A percentile compares a stretch with the other conserved stretches of the same genome.
phyloP scores from a whole-genome alignment of 2,888 invertebrate genomes.

The Eupeodes latifasciatus region DNA sequence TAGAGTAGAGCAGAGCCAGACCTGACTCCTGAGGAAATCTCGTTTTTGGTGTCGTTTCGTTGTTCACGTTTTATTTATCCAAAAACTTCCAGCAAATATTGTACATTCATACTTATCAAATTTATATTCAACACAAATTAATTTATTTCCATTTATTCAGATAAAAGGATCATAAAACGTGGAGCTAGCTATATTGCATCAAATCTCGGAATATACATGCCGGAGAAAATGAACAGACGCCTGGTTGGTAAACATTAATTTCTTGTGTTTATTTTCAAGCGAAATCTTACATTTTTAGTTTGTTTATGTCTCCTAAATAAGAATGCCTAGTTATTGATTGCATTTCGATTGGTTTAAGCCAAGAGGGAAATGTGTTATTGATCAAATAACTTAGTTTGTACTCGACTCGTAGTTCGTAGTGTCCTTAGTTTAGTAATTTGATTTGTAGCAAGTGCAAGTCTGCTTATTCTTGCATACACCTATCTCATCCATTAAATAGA shows the following conservation, averaged over 20 bases:
- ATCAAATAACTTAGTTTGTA: conserved; percentile 42
- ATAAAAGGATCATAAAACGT: background rate
- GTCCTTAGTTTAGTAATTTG: background rate
- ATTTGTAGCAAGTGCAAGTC: too few species aligned
- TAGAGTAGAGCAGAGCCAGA: too few species aligned
- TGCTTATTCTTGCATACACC: background rate
- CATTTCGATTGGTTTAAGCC: background rate
- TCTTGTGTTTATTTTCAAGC: conserved; percentile 13
- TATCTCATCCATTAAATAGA: background rate
- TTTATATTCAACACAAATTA: background rate
- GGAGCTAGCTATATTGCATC: background rate
- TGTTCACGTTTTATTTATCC: background rate
- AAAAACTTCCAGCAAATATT: background rate
- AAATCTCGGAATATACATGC: conserved; percentile 63
- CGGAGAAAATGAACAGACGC: conserved; percentile 75
- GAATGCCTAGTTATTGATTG: conserved; percentile 9
- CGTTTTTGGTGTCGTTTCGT: background rate
- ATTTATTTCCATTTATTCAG: background rate
- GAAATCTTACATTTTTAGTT: background rate
- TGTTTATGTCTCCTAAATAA: conserved; percentile 62
- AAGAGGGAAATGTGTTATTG: conserved; percentile 40
- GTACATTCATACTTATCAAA: background rate
- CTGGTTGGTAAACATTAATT: conserved; percentile 70
- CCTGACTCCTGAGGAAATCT: too few species aligned
- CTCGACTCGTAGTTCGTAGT: background rate